These are phyloP conservation scores for Seriola rivoliana DNA, from an alignment of 2,113 vertebrate species.

Conservation along the genomic window DNA sequence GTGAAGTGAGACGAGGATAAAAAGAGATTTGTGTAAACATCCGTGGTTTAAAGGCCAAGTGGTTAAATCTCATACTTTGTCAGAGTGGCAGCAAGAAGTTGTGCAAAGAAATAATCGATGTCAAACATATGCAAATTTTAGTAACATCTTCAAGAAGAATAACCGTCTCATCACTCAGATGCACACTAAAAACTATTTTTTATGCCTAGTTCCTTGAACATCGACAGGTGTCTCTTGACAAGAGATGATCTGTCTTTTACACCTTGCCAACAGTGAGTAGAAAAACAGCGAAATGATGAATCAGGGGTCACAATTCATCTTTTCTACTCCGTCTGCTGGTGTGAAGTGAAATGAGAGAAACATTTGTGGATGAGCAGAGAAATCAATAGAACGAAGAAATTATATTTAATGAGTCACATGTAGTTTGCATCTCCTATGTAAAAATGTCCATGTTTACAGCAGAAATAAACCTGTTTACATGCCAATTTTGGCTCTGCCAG, in stretches of 20 bases:
- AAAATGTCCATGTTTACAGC: too few species aligned
- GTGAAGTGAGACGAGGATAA: background rate
- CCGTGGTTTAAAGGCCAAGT: background rate
- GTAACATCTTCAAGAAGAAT: background rate
- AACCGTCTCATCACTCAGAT: background rate
- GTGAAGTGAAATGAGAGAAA: background rate
- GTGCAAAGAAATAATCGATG: background rate
- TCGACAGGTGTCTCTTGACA: conserved; percentile 3
- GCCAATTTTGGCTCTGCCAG: too few species aligned
- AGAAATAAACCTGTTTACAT: too few species aligned
- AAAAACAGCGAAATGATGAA: background rate
- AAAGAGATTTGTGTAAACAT: background rate
- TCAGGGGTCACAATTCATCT: background rate
- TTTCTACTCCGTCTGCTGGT: background rate
- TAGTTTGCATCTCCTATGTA: too few species aligned
- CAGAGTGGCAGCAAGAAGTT: background rate
- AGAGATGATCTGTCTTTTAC: conserved; percentile 12
- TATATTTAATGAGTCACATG: too few species aligned
- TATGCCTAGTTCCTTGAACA: background rate
- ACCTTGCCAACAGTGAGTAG: background rate
- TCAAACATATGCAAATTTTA: conserved; percentile 7
- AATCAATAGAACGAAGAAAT: background rate
- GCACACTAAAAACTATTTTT: background rate
- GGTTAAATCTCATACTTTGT: background rate
- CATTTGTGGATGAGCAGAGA: background rate